A percentile compares a stretch with the other conserved stretches of the same genome.
These are phyloP conservation scores for Pteria penguin DNA, from an alignment of 2,888 invertebrate species.

Conservation along the genomic window DNA sequence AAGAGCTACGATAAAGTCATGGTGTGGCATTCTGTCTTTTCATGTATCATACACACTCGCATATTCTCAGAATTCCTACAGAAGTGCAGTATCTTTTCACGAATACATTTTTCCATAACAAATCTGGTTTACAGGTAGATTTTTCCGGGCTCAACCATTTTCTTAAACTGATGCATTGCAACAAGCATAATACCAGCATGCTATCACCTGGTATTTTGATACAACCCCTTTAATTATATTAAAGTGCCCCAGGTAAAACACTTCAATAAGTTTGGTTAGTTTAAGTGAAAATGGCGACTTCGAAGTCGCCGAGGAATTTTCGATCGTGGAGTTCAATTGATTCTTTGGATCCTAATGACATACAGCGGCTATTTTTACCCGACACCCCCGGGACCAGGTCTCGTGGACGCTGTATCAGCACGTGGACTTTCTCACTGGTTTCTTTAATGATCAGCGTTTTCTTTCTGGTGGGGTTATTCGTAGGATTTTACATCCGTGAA, in stretches of 20 bases:
- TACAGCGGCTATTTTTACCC: slow-evolving; percentile 49
- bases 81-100: too few species aligned
- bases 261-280: slow-evolving; percentile 23
- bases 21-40: too few species aligned
- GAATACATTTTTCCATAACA: too few species aligned
- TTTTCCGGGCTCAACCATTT: too few species aligned
- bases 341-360: slow-evolving; percentile 54
- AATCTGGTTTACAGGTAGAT: too few species aligned
- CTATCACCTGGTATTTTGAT: slow-evolving; percentile 38
- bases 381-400: slow-evolving; percentile 43
- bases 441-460: slow-evolving; percentile 58
- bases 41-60: too few species aligned
- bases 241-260: slow-evolving; percentile 39
- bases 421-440: slow-evolving; percentile 60
- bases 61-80: too few species aligned
- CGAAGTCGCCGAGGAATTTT: slow-evolving; percentile 48
- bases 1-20: too few species aligned
- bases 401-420: slow-evolving; percentile 51
- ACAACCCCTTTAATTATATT: slow-evolving; percentile 30
- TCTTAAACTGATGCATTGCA: too few species aligned
- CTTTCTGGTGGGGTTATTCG: slow-evolving; percentile 64
- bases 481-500: slow-evolving; percentile 68
- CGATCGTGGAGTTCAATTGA: slow-evolving; percentile 59
- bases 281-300: slow-evolving; percentile 57
- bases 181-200: too few species aligned